Conservation (phyloP, 2,888 invertebrate species). For the Bimastos eiseni region DNA sequence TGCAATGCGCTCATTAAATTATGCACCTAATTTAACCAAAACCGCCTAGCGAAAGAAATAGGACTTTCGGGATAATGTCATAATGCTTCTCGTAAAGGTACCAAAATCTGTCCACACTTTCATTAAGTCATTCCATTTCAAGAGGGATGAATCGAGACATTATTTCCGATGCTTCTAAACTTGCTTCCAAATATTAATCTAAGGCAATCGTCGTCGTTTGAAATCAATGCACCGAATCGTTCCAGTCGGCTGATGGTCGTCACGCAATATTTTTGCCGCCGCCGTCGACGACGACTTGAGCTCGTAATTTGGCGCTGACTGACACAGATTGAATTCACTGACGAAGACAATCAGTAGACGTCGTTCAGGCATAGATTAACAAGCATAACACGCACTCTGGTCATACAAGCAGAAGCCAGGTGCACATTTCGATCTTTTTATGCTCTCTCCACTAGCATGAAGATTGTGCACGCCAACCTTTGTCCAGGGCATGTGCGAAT, state of each 20-base stretch:
- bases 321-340: background rate
- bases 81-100: too few species aligned
- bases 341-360: background rate
- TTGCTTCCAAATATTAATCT: conserved; percentile 13
- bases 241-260: background rate
- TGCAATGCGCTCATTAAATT: too few species aligned
- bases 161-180: background rate
- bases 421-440: background rate
- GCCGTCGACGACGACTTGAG: background rate
- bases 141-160: too few species aligned
- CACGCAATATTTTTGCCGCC: background rate
- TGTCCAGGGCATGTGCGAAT: background rate
- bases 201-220: background rate
- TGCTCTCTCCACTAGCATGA: background rate
- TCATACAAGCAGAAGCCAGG: background rate
- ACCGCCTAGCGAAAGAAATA: too few species aligned
- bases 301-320: background rate
- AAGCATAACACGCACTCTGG: conserved; percentile 9
- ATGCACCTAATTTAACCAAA: too few species aligned
- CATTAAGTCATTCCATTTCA: too few species aligned
- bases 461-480: background rate
- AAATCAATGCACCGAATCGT: background rate
- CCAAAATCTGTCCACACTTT: too few species aligned
- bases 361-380: background rate
- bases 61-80: too few species aligned